phyloP scores from a whole-genome alignment of 2,797 vertebrate genomes.

The Gephyroberyx darwinii region DNA sequence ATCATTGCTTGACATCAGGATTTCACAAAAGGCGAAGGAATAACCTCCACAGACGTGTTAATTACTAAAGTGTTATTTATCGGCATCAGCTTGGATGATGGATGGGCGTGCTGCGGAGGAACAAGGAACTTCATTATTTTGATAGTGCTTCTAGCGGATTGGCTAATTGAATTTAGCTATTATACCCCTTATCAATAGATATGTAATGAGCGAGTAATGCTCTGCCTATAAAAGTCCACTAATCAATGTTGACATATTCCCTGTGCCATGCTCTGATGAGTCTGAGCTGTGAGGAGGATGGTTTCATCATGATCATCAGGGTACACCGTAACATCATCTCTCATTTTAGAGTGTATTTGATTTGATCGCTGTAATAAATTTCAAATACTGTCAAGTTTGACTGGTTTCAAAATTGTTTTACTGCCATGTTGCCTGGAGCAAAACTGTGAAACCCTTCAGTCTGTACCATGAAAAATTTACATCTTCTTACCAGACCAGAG shows the following conservation, averaged over 20 bases:
- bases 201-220: constrained; percentile 73
- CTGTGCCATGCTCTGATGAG: constrained; percentile 43
- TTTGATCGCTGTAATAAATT: constrained; percentile 39
- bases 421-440: constrained; percentile 51
- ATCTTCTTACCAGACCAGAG: constrained; percentile 43
- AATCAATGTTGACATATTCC: constrained; percentile 70
- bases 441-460: constrained; percentile 48
- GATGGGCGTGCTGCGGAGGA: constrained; percentile 57
- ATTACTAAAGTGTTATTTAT: constrained; percentile 66
- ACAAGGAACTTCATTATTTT: constrained; percentile 71
- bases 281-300: background rate
- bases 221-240: constrained; percentile 47
- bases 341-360: constrained; percentile 32
- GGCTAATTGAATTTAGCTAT: constrained; percentile 62
- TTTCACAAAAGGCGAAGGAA: constrained; percentile 37
- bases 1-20: constrained; percentile 6
- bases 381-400: constrained; percentile 48
- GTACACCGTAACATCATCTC: constrained; percentile 33
- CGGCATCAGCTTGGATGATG: constrained; percentile 54
- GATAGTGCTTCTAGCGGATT: constrained; percentile 49
- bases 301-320: constrained; percentile 30
- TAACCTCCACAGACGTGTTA: constrained; percentile 38
- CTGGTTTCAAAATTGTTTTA: constrained; percentile 46
- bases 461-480: constrained; percentile 61
- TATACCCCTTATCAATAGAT: constrained; percentile 70